Conservation (phyloP, 2,113 vertebrate genomes). For the Cephalopterus ornatus region DNA sequence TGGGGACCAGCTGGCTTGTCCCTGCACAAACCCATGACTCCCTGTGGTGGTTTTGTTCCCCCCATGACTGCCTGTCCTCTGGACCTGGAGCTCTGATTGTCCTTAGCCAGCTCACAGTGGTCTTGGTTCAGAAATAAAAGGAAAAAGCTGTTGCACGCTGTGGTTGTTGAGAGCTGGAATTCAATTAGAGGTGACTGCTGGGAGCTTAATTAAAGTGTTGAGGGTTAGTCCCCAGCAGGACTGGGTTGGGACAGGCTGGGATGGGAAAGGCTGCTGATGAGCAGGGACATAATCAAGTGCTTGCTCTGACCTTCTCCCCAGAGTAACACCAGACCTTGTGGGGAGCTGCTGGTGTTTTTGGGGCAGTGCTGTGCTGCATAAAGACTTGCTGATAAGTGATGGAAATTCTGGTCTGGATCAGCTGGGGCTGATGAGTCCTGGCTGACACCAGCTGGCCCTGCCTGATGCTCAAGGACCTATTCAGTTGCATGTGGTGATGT, state of each 20-base stretch:
- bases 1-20: background rate
- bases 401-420: background rate
- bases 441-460: background rate
- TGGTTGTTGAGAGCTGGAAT: background rate
- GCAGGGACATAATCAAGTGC: background rate
- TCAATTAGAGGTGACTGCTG: background rate
- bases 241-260: background rate
- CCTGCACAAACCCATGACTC: background rate
- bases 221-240: background rate
- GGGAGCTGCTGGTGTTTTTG: background rate
- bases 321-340: background rate
- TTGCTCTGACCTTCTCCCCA: background rate
- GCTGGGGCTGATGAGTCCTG: background rate
- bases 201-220: background rate
- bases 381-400: background rate
- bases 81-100: background rate
- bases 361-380: background rate
- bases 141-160: background rate
- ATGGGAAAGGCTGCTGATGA: background rate
- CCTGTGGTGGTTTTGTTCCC: background rate
- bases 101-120: background rate
- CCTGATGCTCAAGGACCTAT: background rate
- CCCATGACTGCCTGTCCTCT: accelerated
- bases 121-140: background rate
- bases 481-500: background rate